phyloP scores from a whole-genome alignment of 2,797 vertebrate genomes.

The Centropyge bicolor region DNA sequence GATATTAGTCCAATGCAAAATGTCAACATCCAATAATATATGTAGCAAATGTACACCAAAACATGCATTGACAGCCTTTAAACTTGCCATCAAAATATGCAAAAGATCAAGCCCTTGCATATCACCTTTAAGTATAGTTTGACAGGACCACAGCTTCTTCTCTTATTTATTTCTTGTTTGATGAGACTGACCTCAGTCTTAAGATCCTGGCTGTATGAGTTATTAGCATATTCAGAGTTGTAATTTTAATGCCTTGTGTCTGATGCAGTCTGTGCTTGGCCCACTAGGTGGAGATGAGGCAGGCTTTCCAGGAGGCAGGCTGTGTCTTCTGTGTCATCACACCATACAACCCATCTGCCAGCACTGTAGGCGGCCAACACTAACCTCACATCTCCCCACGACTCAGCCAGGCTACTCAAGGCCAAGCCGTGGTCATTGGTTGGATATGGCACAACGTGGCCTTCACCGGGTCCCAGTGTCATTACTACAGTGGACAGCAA shows the following conservation, averaged over 20 bases:
- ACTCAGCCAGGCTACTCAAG: conserved; percentile 3
- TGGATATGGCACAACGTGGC: neutral
- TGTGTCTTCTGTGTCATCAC: conserved; percentile 87
- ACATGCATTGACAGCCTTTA: neutral
- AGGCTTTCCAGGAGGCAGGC: conserved; percentile 88
- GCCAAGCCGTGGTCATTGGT: neutral
- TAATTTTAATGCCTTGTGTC: neutral
- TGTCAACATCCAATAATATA: neutral
- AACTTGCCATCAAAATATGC: neutral
- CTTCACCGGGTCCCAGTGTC: neutral
- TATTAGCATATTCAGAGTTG: neutral
- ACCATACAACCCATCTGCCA: conserved; percentile 79
- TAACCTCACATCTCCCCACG: conserved; percentile 39
- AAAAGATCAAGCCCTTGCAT: neutral
- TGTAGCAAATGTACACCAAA: neutral
- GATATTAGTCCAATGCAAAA: neutral
- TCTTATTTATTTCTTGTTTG: neutral
- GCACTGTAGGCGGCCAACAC: conserved; percentile 18
- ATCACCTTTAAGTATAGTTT: no score
- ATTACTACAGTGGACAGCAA: neutral
- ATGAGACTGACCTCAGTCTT: neutral
- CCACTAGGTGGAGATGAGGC: conserved; percentile 87
- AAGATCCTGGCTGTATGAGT: neutral
- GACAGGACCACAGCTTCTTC: neutral
- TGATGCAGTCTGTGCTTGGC: conserved; percentile 57